Conservation (phyloP, 1,140 invertebrate species). For the Drosophila oshimai region DNA sequence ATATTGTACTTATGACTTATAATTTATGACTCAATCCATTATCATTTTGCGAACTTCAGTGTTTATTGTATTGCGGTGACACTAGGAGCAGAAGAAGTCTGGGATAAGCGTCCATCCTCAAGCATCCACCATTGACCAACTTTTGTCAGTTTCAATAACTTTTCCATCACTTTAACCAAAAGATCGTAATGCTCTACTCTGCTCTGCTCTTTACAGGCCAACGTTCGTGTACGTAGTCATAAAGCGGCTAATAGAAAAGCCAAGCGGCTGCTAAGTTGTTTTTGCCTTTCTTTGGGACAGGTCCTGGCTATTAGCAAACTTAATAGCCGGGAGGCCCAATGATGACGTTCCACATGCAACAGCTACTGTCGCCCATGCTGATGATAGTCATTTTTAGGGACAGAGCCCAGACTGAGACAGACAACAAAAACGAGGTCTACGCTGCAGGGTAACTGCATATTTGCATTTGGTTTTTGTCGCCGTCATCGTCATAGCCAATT, state of each 20-base stretch:
- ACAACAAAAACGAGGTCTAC: slow-evolving; percentile 1
- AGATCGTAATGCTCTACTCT: slow-evolving; percentile 51
- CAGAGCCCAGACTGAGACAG: slow-evolving; percentile 63
- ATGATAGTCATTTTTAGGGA: no score
- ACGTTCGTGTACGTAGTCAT: slow-evolving; percentile 22
- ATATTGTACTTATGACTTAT: no score
- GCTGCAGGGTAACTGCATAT: slow-evolving; percentile 66
- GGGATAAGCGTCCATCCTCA: no score
- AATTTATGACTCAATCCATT: no score
- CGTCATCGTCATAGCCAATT: no score
- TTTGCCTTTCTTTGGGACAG: no score
- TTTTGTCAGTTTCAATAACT: slow-evolving; percentile 75
- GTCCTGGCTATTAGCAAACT: slow-evolving; percentile 81
- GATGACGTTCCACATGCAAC: slow-evolving; percentile 69
- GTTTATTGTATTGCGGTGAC: slow-evolving; percentile 23
- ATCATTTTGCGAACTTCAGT: slow-evolving; percentile 65
- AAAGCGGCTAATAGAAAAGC: slow-evolving; percentile 49
- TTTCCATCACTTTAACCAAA: slow-evolving; percentile 71
- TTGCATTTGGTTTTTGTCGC: slow-evolving; percentile 68
- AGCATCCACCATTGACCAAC: slow-evolving; percentile 49
- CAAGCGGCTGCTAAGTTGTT: slow-evolving; percentile 35
- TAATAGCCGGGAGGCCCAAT: slow-evolving; percentile 65
- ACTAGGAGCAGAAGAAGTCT: slow-evolving; percentile 6
- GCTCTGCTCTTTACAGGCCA: slow-evolving; percentile 47
- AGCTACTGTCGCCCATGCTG: slow-evolving; percentile 43